Evolutionary conservation across 2,888 invertebrate species (phyloP), one percentile per base, ranked within the genome.

Genomic region (Hydriomena furcata): DNA sequence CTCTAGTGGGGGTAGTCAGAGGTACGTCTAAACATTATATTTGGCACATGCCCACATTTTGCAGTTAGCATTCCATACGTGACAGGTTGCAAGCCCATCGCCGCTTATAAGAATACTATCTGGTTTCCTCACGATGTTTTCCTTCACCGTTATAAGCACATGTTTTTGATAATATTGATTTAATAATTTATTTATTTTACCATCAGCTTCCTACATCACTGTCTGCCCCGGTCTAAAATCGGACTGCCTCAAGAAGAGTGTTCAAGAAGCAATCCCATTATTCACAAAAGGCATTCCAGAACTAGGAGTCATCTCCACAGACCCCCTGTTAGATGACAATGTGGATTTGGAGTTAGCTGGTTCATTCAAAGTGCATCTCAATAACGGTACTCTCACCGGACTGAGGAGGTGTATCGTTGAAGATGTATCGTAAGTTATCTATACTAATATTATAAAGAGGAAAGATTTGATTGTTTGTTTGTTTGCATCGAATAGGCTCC

Each of bases 331-430:
- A 2, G 55, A 72, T 25, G 71, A 79, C 1, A 27, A 57, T 7
- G 52, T 80, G 0, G 57, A 64, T 0, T 23, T 83, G 5, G 56
- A 68, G 0, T 63, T 86, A 0, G 76, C 84, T 0, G 86, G 86
- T 6, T 71, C 66, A 0, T 72, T 87, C 4, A 79, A 75, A 55
- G 57, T 86, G 4, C 64, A 76, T 7, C 59, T 86, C 1, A 51
- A 46, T 5, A 68, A 85, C 49, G 84, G 82, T 20, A 59, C 57
- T n/a, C 28, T 76, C 24, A 79, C 75, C 25, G 87, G 87, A 5
- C 46, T 83, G n/a, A 71, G 64, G 37, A 84, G 83, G 50, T 87
- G 87, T 36, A 52, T 59, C 0, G 72, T 87, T 1, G 79, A 85
- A 42, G 64, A 71, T 12, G 76, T 68, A 0, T 58, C 60, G 82